Percentiles rank a stretch among this genome's conserved stretches.
Evolutionary conservation across 2,888 invertebrate genomes (phyloP).

Genomic region (Thymelicus lineola): DNA sequence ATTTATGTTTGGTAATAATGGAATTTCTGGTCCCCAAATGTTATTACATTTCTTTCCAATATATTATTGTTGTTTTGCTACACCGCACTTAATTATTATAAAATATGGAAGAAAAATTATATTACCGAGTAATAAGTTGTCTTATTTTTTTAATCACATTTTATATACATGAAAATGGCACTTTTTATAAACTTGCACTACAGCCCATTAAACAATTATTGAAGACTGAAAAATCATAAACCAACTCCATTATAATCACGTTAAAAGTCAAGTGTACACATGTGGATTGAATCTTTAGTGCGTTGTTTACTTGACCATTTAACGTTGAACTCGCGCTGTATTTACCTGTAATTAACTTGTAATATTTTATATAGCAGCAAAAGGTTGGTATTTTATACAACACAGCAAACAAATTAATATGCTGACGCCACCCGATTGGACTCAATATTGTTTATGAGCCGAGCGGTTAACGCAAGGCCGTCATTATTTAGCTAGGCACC

Average conservation of each 20-base stretch:
- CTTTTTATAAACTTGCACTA: too few relatives aligned
- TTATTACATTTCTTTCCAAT: constrained; percentile 38
- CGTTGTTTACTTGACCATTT: not conserved
- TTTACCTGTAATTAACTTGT: not conserved
- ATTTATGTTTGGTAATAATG: constrained; percentile 39
- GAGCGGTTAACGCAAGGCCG: constrained; percentile 60
- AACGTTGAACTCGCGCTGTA: not conserved
- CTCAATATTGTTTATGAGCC: constrained; percentile 65
- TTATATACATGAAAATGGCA: too few relatives aligned
- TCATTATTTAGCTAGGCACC: constrained; percentile 56
- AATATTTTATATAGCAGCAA: constrained; percentile 18
- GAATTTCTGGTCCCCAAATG: constrained; percentile 33
- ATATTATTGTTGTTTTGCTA: constrained; percentile 26
- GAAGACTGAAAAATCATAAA: too few relatives aligned
- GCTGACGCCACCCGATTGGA: constrained; percentile 59
- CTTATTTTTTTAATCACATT: too few relatives aligned
- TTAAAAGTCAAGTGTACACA: too few relatives aligned
- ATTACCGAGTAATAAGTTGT: too few relatives aligned
- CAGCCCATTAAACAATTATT: too few relatives aligned
- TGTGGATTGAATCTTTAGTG: too few relatives aligned
- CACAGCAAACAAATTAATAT: constrained; percentile 60
- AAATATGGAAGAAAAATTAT: too few relatives aligned
- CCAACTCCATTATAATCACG: too few relatives aligned
- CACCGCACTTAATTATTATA: not conserved
- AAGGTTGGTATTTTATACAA: constrained; percentile 21